Percentiles rank a stretch among this genome's conserved stretches.
Conservation (phyloP, 92 coral and sea anemone genomes). For the Porites evermanni region DNA sequence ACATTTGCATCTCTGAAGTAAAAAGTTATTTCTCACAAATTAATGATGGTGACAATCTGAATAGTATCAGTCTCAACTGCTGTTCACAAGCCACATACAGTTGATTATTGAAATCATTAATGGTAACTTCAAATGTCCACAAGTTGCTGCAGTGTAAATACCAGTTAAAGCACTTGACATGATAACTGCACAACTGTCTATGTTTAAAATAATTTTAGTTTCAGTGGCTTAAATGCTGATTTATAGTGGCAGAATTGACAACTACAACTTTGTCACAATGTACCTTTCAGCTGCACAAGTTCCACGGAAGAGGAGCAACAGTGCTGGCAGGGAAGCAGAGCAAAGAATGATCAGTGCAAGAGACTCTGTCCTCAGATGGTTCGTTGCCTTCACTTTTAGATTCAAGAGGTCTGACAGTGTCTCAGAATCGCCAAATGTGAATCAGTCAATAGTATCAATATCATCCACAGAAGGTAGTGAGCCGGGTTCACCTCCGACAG, state of each 20-base stretch:
- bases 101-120: no score
- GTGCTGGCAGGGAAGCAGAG: conserved; percentile 31
- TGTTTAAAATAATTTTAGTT: no score
- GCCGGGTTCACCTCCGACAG: conserved; percentile 56
- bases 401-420: conserved; percentile 73
- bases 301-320: conserved; percentile 52
- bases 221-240: not conserved
- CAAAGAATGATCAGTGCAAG: conserved; percentile 66
- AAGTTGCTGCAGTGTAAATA: no score
- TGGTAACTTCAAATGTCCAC: no score
- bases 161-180: no score
- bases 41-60: no score
- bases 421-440: conserved; percentile 51
- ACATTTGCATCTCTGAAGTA: no score
- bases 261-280: not conserved
- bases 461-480: conserved; percentile 67
- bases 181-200: no score
- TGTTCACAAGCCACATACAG: no score
- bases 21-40: no score
- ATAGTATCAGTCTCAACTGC: no score
- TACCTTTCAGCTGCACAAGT: conserved; percentile 67
- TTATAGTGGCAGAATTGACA: no score
- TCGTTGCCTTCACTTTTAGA: conserved; percentile 91
- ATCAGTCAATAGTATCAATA: conserved; percentile 78
- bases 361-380: conserved; percentile 96